Evolutionary conservation across 2,888 invertebrate genomes (phyloP), one percentile per base, ranked within the genome.

Genomic region (Neoitamus cyanurus): DNA sequence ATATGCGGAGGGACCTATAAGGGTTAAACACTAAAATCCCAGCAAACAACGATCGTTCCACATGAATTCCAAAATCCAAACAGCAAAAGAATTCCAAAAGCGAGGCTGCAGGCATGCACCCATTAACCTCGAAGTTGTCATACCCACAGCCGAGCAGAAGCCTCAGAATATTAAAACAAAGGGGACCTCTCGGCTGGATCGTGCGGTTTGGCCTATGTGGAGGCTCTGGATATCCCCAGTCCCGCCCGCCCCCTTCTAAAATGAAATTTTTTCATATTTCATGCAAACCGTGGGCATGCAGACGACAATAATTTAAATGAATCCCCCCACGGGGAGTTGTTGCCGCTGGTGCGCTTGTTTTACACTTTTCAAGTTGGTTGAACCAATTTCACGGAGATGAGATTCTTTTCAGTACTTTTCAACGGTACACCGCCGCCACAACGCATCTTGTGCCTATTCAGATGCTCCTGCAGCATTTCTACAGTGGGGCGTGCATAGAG

Each of bases 81-180:
- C 3, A 20, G 58, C 7, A 58, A 58, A 58, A 58, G 58, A 25
- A 42, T 42, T 20, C 25, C 25, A 58, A 58, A 58, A 58, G 58
- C n/a, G 25, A 9, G 58, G 58, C 20, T 58, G 58, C 58, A 58
- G 15, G 58, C 75, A 28, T 75, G 37, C 34, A 42, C 42, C 25
- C 75, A 42, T 75, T 42, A 75, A 75, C 75, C 75, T 75, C 75
- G 42, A 75, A 37, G 75, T 75, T 75, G 37, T 20, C 75, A 75
- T 30, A 46, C 42, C 42, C 42, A 25, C 25, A 42, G 25, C n/a
- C 42, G 11, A 25, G n/a, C 28, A 34, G 25, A 75, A 42, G 28
- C 75, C 75, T 15, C 75, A 75, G 75, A 36, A 25, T 75, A n/a
- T 75, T 20, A 42, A 75, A 75, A 75, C 75, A 75, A 75, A 75